These are phyloP conservation scores for Microchrysa polita DNA, from an alignment of 2,888 invertebrate genomes.

Conservation along the genomic window DNA sequence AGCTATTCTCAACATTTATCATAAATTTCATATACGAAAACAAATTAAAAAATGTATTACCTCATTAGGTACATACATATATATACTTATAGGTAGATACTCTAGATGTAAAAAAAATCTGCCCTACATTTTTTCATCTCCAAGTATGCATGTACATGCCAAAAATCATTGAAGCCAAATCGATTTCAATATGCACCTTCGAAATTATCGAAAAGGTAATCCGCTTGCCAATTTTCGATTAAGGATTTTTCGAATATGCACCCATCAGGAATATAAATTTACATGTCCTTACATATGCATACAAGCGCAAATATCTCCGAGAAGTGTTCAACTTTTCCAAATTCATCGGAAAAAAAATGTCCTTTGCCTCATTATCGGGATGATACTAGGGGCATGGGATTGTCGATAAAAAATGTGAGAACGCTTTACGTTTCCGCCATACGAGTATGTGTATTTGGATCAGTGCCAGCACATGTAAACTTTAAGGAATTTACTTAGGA, in stretches of 20 bases:
- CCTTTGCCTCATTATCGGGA: slow-evolving; percentile 46
- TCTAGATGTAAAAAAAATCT: too few relatives aligned
- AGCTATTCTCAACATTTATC: too few relatives aligned
- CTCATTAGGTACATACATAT: too few relatives aligned
- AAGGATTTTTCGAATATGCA: slow-evolving; percentile 17
- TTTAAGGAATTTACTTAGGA: slow-evolving; percentile 14
- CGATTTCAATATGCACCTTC: slow-evolving; percentile 16
- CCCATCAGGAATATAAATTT: background rate
- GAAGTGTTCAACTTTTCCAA: too few relatives aligned
- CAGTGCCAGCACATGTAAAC: slow-evolving; percentile 30
- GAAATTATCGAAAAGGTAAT: slow-evolving; percentile 42
- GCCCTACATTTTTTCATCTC: too few relatives aligned
- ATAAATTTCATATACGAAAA: too few relatives aligned
- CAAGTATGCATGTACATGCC: slow-evolving; percentile 11
- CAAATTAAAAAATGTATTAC: too few relatives aligned
- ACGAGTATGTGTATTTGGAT: slow-evolving; percentile 22
- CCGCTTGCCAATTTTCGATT: slow-evolving; percentile 42
- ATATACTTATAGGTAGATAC: too few relatives aligned
- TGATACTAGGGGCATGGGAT: too few relatives aligned
- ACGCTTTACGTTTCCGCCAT: background rate
- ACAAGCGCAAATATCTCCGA: background rate
- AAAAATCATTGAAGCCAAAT: slow-evolving; percentile 19
- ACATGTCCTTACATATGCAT: too few relatives aligned
- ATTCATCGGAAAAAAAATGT: slow-evolving; percentile 39
- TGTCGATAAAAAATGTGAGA: slow-evolving; percentile 45